A percentile compares a stretch with the other conserved stretches of the same genome.
phyloP scores from a whole-genome alignment of 1,140 invertebrate genomes.

The Drosophila mojavensis region DNA sequence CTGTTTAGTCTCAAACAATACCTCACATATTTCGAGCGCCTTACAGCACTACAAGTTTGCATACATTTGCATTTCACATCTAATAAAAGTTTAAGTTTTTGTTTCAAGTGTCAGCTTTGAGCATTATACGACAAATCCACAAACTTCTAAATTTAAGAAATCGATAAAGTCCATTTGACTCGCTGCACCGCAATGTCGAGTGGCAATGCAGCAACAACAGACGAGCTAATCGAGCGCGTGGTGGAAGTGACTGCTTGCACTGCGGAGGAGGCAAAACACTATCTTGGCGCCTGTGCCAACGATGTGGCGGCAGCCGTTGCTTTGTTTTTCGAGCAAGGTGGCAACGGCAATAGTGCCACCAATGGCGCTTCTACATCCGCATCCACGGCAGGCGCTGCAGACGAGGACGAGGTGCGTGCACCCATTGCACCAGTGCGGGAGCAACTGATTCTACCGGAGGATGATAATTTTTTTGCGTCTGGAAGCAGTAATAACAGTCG shows the following conservation, averaged over 20 bases:
- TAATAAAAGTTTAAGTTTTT: conserved; percentile 29
- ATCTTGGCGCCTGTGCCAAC: conserved; percentile 71
- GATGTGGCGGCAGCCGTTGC: conserved; percentile 78
- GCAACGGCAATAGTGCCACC: conserved; percentile 25
- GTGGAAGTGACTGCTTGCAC: conserved; percentile 74
- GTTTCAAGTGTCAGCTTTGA: conserved; percentile 15
- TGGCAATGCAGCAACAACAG: conserved; percentile 48
- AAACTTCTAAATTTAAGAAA: conserved; percentile 7
- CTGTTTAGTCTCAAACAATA: background rate
- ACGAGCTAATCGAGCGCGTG: conserved; percentile 66
- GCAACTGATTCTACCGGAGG: conserved; percentile 78
- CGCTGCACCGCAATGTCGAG: conserved; percentile 51
- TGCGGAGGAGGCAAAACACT: conserved; percentile 71
- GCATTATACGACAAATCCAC: background rate
- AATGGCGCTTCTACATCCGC: conserved; percentile 21
- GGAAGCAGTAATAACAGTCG: conserved; percentile 54
- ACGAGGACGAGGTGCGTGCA: conserved; percentile 75
- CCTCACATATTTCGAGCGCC: background rate
- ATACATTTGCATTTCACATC: conserved; percentile 27
- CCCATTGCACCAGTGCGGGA: conserved; percentile 80
- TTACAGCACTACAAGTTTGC: conserved; percentile 30
- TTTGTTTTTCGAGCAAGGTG: conserved; percentile 74
- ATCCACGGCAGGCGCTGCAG: conserved; percentile 8
- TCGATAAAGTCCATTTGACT: conserved; percentile 7
- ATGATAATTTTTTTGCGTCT: conserved; percentile 79